phyloP scores from a whole-genome alignment of 2,888 invertebrate genomes.

The Leptinotarsa peninsularis region DNA sequence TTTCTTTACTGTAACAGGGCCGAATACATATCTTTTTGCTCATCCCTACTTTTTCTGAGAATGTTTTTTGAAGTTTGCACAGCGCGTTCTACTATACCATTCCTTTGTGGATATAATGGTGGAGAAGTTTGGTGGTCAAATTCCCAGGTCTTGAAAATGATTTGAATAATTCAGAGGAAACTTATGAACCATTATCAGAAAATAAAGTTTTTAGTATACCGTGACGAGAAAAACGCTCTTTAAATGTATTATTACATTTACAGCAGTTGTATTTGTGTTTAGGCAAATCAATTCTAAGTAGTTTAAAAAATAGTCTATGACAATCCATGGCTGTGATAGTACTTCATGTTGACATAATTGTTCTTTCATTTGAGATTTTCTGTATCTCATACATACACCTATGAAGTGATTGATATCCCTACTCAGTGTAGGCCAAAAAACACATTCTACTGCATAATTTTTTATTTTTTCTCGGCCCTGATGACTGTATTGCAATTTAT shows the following conservation, averaged over 20 bases:
- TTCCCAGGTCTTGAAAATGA: neutral
- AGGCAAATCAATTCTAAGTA: neutral
- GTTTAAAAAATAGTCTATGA: slow-evolving; percentile 9
- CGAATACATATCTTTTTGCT: too few species aligned
- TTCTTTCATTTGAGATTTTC: neutral
- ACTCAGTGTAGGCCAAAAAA: neutral
- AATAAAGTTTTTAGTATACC: slow-evolving; percentile 13
- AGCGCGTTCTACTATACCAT: too few species aligned
- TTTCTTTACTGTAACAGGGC: too few species aligned
- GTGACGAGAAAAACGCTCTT: neutral
- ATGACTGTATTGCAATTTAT: slow-evolving; percentile 4
- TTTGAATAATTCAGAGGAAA: neutral
- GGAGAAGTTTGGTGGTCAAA: neutral
- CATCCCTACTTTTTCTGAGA: too few species aligned
- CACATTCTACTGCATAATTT: slow-evolving; percentile 1
- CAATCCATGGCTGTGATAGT: neutral
- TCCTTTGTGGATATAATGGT: neutral
- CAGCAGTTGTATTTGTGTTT: neutral
- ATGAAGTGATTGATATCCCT: neutral
- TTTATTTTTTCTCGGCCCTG: slow-evolving; percentile 5
- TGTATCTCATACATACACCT: neutral
- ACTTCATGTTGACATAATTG: neutral
- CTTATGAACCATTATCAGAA: slow-evolving; percentile 7
- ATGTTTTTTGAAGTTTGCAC: too few species aligned
- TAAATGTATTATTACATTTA: neutral